Percentiles rank a stretch among this genome's conserved stretches.
These are phyloP conservation scores for Colinus virginianus DNA, from an alignment of 2,113 vertebrate genomes.

Conservation along the genomic window DNA sequence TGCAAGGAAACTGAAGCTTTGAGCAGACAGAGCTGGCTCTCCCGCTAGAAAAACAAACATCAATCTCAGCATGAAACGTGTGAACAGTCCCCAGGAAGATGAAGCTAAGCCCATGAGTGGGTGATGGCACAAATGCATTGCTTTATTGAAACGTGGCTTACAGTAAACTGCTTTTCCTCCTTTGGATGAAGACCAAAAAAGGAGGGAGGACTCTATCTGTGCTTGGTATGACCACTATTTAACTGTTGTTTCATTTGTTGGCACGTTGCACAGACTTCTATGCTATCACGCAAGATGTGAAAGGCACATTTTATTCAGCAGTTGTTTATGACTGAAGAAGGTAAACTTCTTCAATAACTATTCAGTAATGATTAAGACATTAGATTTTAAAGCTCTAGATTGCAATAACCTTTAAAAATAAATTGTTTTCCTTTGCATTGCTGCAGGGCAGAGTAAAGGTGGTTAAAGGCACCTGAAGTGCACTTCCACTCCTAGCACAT, in stretches of 20 bases:
- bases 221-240: neutral
- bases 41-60: neutral
- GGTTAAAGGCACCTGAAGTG: conserved; percentile 25
- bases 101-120: neutral
- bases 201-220: neutral
- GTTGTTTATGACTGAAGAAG: conserved; percentile 28
- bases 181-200: neutral
- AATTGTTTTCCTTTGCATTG: conserved; percentile 52
- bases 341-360: conserved; percentile 45
- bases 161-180: neutral
- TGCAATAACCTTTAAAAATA: conserved; percentile 65
- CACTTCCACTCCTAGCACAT: conserved; percentile 24
- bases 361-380: conserved; percentile 41
- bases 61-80: neutral
- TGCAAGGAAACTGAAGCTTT: neutral
- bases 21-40: neutral
- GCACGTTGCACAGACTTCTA: neutral
- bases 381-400: conserved; percentile 40
- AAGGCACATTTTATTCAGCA: neutral
- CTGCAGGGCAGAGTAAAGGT: conserved; percentile 53
- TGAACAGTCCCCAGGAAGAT: neutral
- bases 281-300: neutral
- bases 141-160: neutral
- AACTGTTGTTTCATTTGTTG: neutral
- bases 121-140: neutral